phyloP scores from a whole-genome alignment of 2,113 vertebrate genomes.

The Ascaphus truei region DNA sequence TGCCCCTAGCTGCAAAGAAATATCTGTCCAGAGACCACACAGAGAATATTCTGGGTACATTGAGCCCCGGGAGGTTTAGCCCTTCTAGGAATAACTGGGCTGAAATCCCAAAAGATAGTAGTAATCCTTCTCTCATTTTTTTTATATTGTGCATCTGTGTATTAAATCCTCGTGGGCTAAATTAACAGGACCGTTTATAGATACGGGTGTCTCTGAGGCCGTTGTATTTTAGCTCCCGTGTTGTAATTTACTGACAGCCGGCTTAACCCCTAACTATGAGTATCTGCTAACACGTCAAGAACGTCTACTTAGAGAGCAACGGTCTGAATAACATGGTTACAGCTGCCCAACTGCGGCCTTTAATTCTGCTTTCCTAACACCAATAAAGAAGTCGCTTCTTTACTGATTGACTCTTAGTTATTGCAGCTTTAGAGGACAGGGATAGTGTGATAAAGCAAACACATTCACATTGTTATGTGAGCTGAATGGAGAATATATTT shows the following conservation, averaged over 20 bases:
- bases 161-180: constrained; percentile 5
- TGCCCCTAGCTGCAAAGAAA: constrained; percentile 19
- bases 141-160: neutral
- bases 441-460: too few relatives aligned
- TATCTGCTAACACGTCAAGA: too few relatives aligned
- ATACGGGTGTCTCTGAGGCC: neutral
- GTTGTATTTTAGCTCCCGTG: neutral
- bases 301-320: too few relatives aligned
- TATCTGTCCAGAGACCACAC: constrained; percentile 32
- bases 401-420: too few relatives aligned
- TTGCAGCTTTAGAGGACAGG: too few relatives aligned
- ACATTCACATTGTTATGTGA: too few relatives aligned
- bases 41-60: constrained; percentile 14
- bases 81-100: constrained; percentile 23
- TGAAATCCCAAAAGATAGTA: neutral
- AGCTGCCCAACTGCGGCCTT: too few relatives aligned
- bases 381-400: too few relatives aligned
- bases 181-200: constrained; percentile 16
- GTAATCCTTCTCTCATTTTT: neutral
- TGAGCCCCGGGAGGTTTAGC: neutral
- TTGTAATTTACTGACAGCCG: neutral
- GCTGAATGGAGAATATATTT: too few relatives aligned
- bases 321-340: too few relatives aligned
- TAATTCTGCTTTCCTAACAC: too few relatives aligned
- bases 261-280: neutral